Base-by-base conservation (phyloP, 1,140 invertebrate species). In the Mylabris phalerata region DNA sequence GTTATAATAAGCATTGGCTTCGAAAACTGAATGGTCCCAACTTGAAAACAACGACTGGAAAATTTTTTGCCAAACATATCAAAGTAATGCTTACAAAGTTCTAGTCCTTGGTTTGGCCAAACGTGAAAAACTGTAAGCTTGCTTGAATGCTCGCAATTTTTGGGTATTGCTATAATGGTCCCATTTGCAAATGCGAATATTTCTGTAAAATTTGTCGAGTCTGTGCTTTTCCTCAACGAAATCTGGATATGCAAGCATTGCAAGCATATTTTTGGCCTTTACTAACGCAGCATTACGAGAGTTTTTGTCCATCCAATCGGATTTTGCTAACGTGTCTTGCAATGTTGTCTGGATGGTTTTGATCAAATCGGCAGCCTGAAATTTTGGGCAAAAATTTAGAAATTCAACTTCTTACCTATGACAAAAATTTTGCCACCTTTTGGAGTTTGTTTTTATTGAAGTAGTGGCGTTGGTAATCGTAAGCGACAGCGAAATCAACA, bases 301-400 rank as follows among this genome's bases (percentile, higher is more conserved):
- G 9, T 54, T 4, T 2, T 77, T 73, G 69, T 92, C 89, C 87
- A 93, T 91, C 90, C 90, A 93, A 9, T 85, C 78, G 9, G 88
- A 75, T 59, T 83, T 77, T 0, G 78, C 67, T 0, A 92, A 78
- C 2, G 88, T 83, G 3, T 77, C 71, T 49, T 83, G 79, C 1
- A 93, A 83, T 64, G 90, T 86, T 46, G 80, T 71, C 48, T 83
- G 79, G 1, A 93, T 84, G 65, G 90, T 86, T 46, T 80, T 71
- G 32, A 92, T 81, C 86, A 92, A 89, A 68, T 87, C 82, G 51
- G 86, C 72, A 0, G 88, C 87, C 84, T 83, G 60, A 38, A 65
- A 61, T 11, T 4, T 26, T 3, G 13, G 9, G n/a, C 27, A 48
- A 24, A 57, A 55, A 3, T 13, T n/a, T 50, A 50, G 4, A 11